Conservation (phyloP, 2,113 vertebrate species). For the Podilymbus podiceps region DNA sequence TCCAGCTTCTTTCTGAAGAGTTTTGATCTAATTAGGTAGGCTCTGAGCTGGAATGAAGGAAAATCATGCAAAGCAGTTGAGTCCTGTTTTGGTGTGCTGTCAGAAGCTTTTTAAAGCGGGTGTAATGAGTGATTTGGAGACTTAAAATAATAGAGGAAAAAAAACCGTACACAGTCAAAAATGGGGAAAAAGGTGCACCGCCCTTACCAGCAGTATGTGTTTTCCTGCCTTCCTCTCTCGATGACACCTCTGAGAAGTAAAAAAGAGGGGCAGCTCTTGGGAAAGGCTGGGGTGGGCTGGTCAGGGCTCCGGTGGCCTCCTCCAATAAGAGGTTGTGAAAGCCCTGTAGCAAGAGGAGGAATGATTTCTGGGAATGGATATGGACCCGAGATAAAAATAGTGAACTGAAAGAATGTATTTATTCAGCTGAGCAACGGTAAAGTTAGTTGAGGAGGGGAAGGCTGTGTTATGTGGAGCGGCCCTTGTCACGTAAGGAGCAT, state of each 20-base stretch:
- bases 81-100: not conserved
- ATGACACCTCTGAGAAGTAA: not conserved
- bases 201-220: not conserved
- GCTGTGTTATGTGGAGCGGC: not conserved
- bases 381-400: not conserved
- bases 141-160: not conserved
- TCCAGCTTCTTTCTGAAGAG: not conserved
- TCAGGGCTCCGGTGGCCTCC: not conserved
- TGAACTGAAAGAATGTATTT: constrained; percentile 24
- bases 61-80: not conserved
- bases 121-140: not conserved
- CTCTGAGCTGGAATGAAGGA: not conserved
- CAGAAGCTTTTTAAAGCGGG: not conserved
- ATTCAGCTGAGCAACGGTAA: constrained; percentile 34
- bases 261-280: not conserved
- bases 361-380: constrained; percentile 11
- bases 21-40: not conserved
- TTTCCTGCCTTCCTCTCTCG: not conserved
- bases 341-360: not conserved
- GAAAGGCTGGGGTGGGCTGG: not conserved
- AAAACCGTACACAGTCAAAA: not conserved
- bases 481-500: not conserved
- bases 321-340: not conserved
- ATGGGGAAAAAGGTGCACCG: not conserved
- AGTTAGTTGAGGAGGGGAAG: not conserved